phyloP scores from a whole-genome alignment of 2,888 invertebrate species.

The Ophioninae sp. region DNA sequence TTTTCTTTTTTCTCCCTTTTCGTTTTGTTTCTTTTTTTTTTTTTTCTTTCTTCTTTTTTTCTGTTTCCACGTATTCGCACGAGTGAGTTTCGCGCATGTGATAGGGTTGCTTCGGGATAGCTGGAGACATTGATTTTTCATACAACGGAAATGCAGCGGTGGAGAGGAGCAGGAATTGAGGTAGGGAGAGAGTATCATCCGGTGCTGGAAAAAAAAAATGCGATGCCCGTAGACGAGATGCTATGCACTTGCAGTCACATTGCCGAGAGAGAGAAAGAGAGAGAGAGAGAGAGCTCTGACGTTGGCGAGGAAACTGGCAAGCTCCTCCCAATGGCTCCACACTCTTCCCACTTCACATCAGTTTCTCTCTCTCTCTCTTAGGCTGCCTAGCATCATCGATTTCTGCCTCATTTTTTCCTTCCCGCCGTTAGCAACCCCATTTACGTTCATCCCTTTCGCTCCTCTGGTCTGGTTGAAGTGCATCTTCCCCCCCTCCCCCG shows the following conservation, averaged over 20 bases:
- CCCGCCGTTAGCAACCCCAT: slow-evolving; percentile 53
- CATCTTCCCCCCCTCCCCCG: slow-evolving; percentile 53
- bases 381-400: slow-evolving; percentile 60
- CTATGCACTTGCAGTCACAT: slow-evolving; percentile 47
- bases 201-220: slow-evolving; percentile 48
- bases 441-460: slow-evolving; percentile 27
- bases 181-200: slow-evolving; percentile 37
- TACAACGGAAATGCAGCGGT: slow-evolving; percentile 10
- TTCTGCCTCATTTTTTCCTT: slow-evolving; percentile 46
- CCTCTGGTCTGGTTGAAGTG: slow-evolving; percentile 41
- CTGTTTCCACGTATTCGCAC: neutral
- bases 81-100: neutral
- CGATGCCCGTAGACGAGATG: slow-evolving; percentile 41
- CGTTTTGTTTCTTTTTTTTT: neutral
- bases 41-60: no score
- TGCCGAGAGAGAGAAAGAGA: slow-evolving; percentile 16
- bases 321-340: slow-evolving; percentile 39
- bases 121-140: slow-evolving; percentile 42
- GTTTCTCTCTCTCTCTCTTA: slow-evolving; percentile 4
- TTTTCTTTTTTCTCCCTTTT: neutral
- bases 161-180: slow-evolving; percentile 13
- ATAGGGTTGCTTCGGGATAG: slow-evolving; percentile 1
- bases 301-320: slow-evolving; percentile 45
- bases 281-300: slow-evolving; percentile 11
- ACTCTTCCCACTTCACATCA: neutral